Evolutionary conservation across 2,113 vertebrate genomes (phyloP), one percentile per base, ranked within the genome.

Genomic region (Pseudonaja textilis): DNA sequence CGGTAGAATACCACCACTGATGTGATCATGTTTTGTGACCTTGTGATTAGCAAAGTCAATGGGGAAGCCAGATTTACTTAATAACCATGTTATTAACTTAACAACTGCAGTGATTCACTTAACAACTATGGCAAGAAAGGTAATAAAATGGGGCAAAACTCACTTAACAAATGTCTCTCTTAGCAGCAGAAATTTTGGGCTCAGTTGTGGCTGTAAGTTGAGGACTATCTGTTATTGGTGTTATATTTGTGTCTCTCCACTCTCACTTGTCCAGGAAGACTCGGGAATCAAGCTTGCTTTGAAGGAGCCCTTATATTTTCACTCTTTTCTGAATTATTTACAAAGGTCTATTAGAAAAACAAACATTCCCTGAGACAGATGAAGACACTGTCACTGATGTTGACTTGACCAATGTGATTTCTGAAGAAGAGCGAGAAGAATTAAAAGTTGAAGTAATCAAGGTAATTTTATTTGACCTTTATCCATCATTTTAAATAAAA

Each of bases 391-490:
- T 96, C 94, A 97, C 98, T 87, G 98, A 99, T 42, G 97, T 98
- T 94, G 98, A 99, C 96, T 98, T 99, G 94, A 96, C 95, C 95
- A 97, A 88, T 96, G 96, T 95, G 91, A 95, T 99, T 95, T 99
- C 98, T 3, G 98, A 99, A 90, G 99, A 99, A 96, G 99, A 99
- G 96, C 98, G 98, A 95, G 98, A 99, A 94, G 99, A 99, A 95
- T 97, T 99, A 88, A 98, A 98, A 92, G 97, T 94, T 91, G 99
- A 99, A 90, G 96, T 99, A 92, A 94, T 95, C 86, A 99, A 99
- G 98, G 99, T 99, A 98, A 93, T 89, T 39, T 91, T 61, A 61
- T 94, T 93, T 20, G 50, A 85, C 94, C 92, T 90, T 91, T 2
- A 0, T 93, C 11, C 94, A 6, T 52, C 56, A 87, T 57, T n/a